Evolutionary conservation across 2,113 vertebrate species (phyloP).

Genomic region (Chloroceryle aenea): DNA sequence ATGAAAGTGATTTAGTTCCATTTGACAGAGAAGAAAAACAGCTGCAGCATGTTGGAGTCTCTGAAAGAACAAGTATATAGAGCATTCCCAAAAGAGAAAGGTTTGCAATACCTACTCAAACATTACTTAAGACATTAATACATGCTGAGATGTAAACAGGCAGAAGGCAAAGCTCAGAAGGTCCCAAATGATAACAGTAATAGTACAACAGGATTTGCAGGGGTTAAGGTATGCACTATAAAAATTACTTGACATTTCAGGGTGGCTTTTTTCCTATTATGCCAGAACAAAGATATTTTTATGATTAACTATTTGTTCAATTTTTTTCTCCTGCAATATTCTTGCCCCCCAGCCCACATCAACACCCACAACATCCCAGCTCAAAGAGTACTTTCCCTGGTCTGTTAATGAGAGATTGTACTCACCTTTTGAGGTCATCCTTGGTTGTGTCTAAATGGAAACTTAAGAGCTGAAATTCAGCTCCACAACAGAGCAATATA

Average conservation of each 20-base stretch:
- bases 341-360: not conserved
- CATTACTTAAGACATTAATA: not conserved
- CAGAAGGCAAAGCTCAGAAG: not conserved
- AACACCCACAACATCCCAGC: not conserved
- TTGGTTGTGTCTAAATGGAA: constrained; percentile 74
- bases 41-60: not conserved
- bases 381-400: not conserved
- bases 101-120: not conserved
- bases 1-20: not conserved
- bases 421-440: constrained; percentile 83
- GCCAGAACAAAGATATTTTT: not conserved
- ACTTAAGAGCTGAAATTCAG: constrained; percentile 80
- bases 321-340: not conserved
- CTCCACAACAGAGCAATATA: constrained; percentile 83
- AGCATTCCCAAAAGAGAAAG: not conserved
- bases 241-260: not conserved
- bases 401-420: not conserved
- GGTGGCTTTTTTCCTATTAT: not conserved
- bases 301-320: not conserved
- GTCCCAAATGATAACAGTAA: not conserved
- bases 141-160: not conserved
- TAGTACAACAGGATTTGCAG: not conserved
- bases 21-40: not conserved
- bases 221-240: not conserved
- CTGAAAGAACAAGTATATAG: not conserved